Conservation (phyloP, 2,888 invertebrate species). For the Oeneis ivallda region DNA sequence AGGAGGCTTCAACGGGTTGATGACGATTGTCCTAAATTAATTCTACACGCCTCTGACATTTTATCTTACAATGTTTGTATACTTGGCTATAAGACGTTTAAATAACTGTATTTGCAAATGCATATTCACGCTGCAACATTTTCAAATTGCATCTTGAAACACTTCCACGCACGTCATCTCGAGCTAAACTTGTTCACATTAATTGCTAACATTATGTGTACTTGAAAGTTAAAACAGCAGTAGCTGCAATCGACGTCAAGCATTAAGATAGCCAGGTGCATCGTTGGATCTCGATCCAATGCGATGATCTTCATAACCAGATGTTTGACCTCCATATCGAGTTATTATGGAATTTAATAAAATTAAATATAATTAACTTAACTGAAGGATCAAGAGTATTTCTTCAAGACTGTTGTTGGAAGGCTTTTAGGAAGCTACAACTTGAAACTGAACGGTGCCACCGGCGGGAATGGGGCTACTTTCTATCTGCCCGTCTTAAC, state of each 20-base stretch:
- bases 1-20: too few relatives aligned
- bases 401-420: neutral
- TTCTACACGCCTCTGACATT: too few relatives aligned
- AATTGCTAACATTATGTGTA: conserved; percentile 24
- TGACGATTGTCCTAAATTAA: too few relatives aligned
- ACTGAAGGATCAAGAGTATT: conserved; percentile 8
- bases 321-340: conserved; percentile 26
- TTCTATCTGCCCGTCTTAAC: too few relatives aligned
- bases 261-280: conserved; percentile 28
- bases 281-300: conserved; percentile 9
- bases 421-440: too few relatives aligned
- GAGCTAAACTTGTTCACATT: conserved; percentile 18
- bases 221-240: conserved; percentile 13
- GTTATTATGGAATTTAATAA: conserved; percentile 6
- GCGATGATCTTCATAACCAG: conserved; percentile 27
- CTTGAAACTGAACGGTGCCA: too few relatives aligned
- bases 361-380: neutral
- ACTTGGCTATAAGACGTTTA: too few relatives aligned
- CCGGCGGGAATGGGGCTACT: too few relatives aligned
- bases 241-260: conserved; percentile 6
- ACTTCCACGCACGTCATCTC: neutral
- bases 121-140: neutral
- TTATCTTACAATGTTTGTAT: too few relatives aligned
- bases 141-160: neutral
- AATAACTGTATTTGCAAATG: too few relatives aligned